These are phyloP conservation scores for Chaetura pelagica DNA, from an alignment of 2,113 vertebrate genomes.

Conservation along the genomic window DNA sequence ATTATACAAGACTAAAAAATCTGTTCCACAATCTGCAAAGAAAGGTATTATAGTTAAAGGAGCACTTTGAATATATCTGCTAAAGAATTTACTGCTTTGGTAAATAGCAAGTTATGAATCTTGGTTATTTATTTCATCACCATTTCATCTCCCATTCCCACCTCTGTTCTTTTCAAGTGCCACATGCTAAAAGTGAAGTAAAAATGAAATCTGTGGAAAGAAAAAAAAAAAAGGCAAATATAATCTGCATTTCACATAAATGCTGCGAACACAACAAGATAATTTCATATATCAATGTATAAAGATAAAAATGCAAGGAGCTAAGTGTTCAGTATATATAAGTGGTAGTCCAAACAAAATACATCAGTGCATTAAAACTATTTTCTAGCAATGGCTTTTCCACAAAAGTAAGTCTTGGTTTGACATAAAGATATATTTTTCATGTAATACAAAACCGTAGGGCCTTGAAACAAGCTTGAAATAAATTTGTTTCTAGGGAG, in stretches of 20 bases:
- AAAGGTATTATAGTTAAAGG: background rate
- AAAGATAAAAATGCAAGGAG: background rate
- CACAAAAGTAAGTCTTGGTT: background rate
- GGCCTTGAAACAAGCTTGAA: background rate
- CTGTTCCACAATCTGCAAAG: background rate
- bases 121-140: background rate
- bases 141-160: background rate
- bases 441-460: background rate
- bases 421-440: background rate
- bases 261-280: rapidly evolving
- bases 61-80: background rate
- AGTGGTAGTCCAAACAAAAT: background rate
- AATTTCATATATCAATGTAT: background rate
- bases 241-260: background rate
- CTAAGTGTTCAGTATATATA: background rate
- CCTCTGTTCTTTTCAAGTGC: background rate
- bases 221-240: no score
- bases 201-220: background rate
- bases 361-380: background rate
- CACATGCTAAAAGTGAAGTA: rapidly evolving
- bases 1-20: background rate
- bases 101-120: background rate
- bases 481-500: background rate
- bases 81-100: background rate
- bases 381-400: background rate